Evolutionary conservation across 2,797 vertebrate genomes (phyloP).

Genomic region (Botia kubotai): DNA sequence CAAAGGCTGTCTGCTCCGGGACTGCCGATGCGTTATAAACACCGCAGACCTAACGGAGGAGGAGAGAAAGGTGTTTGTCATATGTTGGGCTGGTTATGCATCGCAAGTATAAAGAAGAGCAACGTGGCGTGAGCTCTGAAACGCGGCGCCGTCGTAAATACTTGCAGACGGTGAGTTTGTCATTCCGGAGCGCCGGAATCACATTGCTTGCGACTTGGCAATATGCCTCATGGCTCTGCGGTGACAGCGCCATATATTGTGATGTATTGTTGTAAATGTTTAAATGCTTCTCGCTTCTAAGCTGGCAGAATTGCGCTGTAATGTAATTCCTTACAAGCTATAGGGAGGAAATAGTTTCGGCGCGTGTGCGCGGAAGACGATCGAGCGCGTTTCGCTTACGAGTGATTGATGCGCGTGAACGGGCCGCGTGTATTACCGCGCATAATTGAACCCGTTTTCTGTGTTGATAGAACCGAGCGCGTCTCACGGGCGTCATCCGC

Average conservation of each 20-base stretch:
- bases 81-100: constrained; percentile 69
- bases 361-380: constrained; percentile 50
- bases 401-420: constrained; percentile 64
- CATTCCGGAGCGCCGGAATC: constrained; percentile 70
- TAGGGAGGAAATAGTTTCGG: constrained; percentile 46
- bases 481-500: constrained; percentile 66
- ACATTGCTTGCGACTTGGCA: constrained; percentile 67
- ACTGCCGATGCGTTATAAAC: constrained; percentile 50
- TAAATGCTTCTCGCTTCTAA: constrained; percentile 70
- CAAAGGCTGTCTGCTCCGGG: constrained; percentile 30
- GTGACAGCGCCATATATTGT: constrained; percentile 75
- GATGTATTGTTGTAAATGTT: constrained; percentile 80
- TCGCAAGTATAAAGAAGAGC: constrained; percentile 75
- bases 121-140: constrained; percentile 58
- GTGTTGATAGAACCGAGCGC: constrained; percentile 71
- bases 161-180: constrained; percentile 76
- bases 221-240: constrained; percentile 62
- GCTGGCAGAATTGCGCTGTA: constrained; percentile 66
- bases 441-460: constrained; percentile 73
- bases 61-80: constrained; percentile 45
- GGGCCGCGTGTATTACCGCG: constrained; percentile 57
- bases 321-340: constrained; percentile 65
- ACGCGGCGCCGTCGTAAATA: constrained; percentile 51
- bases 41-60: constrained; percentile 22
- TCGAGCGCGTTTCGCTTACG: constrained; percentile 59